Conservation (phyloP, 2,888 invertebrate species). For the Gymnosoma rotundatum region DNA sequence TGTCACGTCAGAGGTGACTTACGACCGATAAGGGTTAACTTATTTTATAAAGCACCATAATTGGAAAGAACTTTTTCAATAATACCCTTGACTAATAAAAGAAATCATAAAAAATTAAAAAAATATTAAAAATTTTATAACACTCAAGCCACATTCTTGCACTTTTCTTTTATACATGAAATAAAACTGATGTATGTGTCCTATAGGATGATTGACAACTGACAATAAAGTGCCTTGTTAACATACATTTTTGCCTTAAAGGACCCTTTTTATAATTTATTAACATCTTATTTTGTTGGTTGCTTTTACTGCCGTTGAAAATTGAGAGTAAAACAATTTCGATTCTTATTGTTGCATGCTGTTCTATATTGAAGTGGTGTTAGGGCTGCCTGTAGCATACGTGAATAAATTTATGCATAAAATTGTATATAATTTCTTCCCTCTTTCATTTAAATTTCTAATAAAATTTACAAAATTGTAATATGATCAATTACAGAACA, state of each 20-base stretch:
- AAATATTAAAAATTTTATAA: neutral
- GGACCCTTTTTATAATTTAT: conserved; percentile 13
- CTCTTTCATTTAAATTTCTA: neutral
- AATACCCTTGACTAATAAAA: conserved; percentile 40
- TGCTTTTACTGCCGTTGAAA: neutral
- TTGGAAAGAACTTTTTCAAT: conserved; percentile 33
- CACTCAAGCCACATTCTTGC: neutral
- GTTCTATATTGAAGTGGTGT: conserved; percentile 10
- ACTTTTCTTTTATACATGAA: neutral
- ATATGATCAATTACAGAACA: conserved; percentile 13
- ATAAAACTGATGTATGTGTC: neutral
- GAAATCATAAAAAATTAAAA: neutral
- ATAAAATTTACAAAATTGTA: conserved; percentile 1
- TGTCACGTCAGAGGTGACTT: too few species aligned
- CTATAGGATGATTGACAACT: conserved; percentile 46
- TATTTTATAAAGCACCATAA: neutral
- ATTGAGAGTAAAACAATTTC: conserved; percentile 38
- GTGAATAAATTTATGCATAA: conserved; percentile 35
- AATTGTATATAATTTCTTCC: conserved; percentile 25
- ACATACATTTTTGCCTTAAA: conserved; percentile 63
- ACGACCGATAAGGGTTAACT: too few species aligned
- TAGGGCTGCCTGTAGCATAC: conserved; percentile 5
- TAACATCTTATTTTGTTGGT: neutral
- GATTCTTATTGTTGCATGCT: conserved; percentile 32
- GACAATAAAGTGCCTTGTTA: conserved; percentile 65